These are phyloP conservation scores for Diorhabda elongata DNA, from an alignment of 1,140 invertebrate species.

Conservation along the genomic window DNA sequence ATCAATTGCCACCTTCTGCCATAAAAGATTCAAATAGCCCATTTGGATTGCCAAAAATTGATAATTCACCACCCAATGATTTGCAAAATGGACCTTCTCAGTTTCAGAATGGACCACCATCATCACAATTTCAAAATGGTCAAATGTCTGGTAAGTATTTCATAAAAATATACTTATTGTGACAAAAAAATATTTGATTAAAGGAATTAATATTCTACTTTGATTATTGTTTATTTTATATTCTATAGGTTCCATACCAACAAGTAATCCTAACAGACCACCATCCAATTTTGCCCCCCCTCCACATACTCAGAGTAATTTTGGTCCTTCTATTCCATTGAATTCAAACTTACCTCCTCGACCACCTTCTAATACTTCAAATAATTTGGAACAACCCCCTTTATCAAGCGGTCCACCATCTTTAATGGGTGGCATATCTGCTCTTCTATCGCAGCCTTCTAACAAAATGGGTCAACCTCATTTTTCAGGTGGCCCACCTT, in stretches of 20 bases:
- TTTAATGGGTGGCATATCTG: constrained; percentile 7
- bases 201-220: too few species aligned
- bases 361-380: constrained; percentile 6
- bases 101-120: constrained; percentile 18
- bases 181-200: too few species aligned
- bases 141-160: constrained; percentile 8
- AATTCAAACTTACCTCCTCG: constrained; percentile 7
- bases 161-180: too few species aligned
- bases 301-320: constrained; percentile 8
- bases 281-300: not conserved
- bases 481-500: constrained; percentile 15
- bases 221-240: too few species aligned
- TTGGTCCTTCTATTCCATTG: not conserved
- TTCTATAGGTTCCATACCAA: not conserved
- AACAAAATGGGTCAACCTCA: constrained; percentile 23
- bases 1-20: constrained; percentile 12
- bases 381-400: constrained; percentile 17
- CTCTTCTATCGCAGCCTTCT: constrained; percentile 5
- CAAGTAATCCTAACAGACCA: constrained; percentile 15
- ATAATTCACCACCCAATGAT: constrained; percentile 19
- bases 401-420: not conserved
- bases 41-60: constrained; percentile 38
- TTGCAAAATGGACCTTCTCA: constrained; percentile 23
- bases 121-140: constrained; percentile 22
- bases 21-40: constrained; percentile 11